Evolutionary conservation across 2,888 invertebrate genomes (phyloP).

Genomic region (Drosophila mimetica): DNA sequence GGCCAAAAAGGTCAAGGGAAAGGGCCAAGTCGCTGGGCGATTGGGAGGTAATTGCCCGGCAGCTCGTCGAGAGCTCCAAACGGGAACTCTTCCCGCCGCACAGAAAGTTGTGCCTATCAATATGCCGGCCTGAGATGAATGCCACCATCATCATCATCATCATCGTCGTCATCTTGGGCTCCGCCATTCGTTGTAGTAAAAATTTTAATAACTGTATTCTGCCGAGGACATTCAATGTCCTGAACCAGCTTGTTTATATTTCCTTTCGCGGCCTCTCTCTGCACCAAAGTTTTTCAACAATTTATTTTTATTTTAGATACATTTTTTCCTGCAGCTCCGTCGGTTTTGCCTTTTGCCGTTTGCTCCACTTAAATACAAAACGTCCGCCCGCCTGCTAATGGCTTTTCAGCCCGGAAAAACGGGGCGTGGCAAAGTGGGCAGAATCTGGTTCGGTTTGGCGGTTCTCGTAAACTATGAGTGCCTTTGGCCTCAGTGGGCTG

Average conservation of each 20-base stretch:
- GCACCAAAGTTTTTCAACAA: constrained; percentile 38
- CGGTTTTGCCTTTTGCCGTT: constrained; percentile 23
- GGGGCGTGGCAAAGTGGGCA: constrained; percentile 8
- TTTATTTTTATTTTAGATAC: constrained; percentile 50
- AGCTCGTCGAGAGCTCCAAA: constrained; percentile 34
- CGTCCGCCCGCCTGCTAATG: constrained; percentile 55
- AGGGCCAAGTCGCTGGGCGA: constrained; percentile 35
- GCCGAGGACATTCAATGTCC: constrained; percentile 44
- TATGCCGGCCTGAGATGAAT: constrained; percentile 42
- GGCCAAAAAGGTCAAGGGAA: constrained; percentile 41
- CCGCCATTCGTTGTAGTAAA: constrained; percentile 25
- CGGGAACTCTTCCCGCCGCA: not conserved
- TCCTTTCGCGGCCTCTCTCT: constrained; percentile 40
- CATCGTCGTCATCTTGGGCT: constrained; percentile 43
- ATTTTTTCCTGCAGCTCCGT: constrained; percentile 16
- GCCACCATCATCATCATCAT: constrained; percentile 48
- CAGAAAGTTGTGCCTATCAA: constrained; percentile 65
- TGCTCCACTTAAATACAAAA: constrained; percentile 53
- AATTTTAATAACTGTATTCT: constrained; percentile 61
- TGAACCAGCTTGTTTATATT: constrained; percentile 46
- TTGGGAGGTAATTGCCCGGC: constrained; percentile 62
- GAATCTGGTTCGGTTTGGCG: constrained; percentile 28
- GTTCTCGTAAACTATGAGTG: constrained; percentile 51
- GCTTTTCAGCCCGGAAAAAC: constrained; percentile 35
- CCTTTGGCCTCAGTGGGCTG: constrained; percentile 24